A percentile compares a stretch with the other conserved stretches of the same genome.
Conservation (phyloP, 2,113 vertebrate genomes). For the Bos javanicus region DNA sequence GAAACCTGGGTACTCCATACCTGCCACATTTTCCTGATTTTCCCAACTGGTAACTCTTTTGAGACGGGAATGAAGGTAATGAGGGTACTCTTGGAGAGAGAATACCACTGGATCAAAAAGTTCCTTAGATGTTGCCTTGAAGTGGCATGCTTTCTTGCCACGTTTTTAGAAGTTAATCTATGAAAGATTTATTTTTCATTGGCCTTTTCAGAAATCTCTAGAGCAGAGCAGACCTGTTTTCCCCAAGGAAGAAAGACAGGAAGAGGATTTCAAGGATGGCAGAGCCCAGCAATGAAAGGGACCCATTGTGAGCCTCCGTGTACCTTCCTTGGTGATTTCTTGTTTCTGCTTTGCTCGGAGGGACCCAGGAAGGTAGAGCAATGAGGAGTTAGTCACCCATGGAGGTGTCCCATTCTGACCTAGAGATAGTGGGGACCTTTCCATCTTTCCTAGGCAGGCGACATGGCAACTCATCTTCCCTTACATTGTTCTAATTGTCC, state of each 20-base stretch:
- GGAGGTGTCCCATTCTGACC: conserved; percentile 42
- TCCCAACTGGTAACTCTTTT: not conserved
- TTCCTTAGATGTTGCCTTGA: not conserved
- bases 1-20: not conserved
- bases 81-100: not conserved
- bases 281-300: not conserved
- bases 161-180: not conserved
- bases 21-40: not conserved
- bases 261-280: not conserved
- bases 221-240: not conserved
- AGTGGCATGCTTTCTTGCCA: not conserved
- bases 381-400: conserved; percentile 54
- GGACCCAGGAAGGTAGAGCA: not conserved
- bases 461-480: conserved; percentile 35
- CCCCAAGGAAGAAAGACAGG: not conserved
- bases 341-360: not conserved
- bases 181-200: not conserved
- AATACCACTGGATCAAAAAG: not conserved
- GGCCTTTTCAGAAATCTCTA: not conserved
- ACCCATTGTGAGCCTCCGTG: rapidly evolving
- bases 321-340: not conserved
- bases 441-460: conserved; percentile 34
- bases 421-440: conserved; percentile 62
- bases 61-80: not conserved
- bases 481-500: conserved; percentile 71